Base-by-base conservation (phyloP, 2,113 vertebrate species). In the Andinoacara biseriatus region DNA sequence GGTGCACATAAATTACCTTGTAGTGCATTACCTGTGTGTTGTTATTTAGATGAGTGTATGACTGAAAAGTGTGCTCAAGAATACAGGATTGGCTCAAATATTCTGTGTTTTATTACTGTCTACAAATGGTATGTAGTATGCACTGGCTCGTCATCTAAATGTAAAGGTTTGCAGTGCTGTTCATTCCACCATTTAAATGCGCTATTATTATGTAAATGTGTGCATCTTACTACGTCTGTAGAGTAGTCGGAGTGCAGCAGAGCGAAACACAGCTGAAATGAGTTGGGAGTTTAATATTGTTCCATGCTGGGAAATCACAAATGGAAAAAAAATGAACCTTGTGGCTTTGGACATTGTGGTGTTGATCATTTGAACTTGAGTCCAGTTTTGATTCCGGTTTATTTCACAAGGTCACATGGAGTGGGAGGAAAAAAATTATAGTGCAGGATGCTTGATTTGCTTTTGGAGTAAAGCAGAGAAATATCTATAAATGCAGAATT, bases 141-240 rank as follows among this genome's bases (percentile, higher is more conserved):
- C 15, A 69, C 24, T 69, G 35, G 24, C 22, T 76, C 3, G 24
- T 29, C 43, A 76, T 58, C 43, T 10, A 35, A 72, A 58, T 52
- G 17, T 62, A 72, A 61, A 72, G 57, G 49, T 1, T 58, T 80
- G 60, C 4, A 43, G 15, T 29, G 65, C 7, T 72, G 46, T 72
- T 52, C 10, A 72, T 72, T 38, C 24, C 65, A 52, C 26, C 17
- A 31, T 72, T 10, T 72, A 72, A 72, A 78, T 46, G 24, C 4
- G 8, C 54, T 46, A 60, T 78, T 75, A 40, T 63, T 78, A 65
- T 85, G 75, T 38, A 82, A 74, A 76, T 69, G 0, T 2, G 4
- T 22, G 56, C 26, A 78, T 75, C 7, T 35, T 9, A 29, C 31
- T 1, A 17, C n/a, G 22, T 29, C 15, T 24, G 22, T 43, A n/a